Base-by-base conservation (phyloP, 2,888 invertebrate genomes). In the Diaprepes abbreviatus region DNA sequence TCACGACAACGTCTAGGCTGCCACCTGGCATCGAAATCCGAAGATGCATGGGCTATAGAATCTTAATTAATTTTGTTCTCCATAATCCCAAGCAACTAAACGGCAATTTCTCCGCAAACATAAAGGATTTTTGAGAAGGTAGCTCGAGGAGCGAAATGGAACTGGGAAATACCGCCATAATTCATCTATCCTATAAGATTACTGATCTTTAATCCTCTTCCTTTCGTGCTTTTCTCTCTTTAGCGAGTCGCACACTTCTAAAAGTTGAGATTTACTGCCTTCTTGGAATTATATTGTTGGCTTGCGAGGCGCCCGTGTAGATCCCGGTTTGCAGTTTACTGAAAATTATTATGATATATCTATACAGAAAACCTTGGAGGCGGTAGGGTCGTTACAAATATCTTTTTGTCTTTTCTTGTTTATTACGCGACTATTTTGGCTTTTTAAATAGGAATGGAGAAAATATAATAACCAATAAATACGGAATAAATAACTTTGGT, bases 151-250 rank as follows among this genome's bases (percentile, higher is more conserved):
- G 76, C 79, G 80, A 77, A 79, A 78, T 79, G 80, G 80, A 80
- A 81, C 79, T 80, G 81, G 82, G 80, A 83, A 84, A 87, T 86
- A 83, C 83, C 82, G 83, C 87, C 88, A 89, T 90, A 90, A 89
- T 86, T 90, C 89, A 89, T 89, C 89, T 85, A 86, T 85, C 85
- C 86, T 87, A 88, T 88, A 88, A 89, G 89, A 90, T 90, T 89
- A 89, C 89, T 89, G 89, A 90, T 90, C 89, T 90, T 89, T 90
- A 90, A 90, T 90, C 90, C 89, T 88, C 88, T 88, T 87, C 85
- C 86, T 82, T 82, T 80, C 81, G 78, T 78, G 83, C 83, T 86
- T 87, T 88, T 87, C 81, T 81, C 82, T 83, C 82, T 83, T 83
- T 82, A 83, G 81, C 82, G 81, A 80, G 79, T 79, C 80, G 81